Percentiles rank a stretch among this genome's conserved stretches.
These are phyloP conservation scores for Watsonalla binaria DNA, from an alignment of 2,888 invertebrate genomes.

Conservation along the genomic window DNA sequence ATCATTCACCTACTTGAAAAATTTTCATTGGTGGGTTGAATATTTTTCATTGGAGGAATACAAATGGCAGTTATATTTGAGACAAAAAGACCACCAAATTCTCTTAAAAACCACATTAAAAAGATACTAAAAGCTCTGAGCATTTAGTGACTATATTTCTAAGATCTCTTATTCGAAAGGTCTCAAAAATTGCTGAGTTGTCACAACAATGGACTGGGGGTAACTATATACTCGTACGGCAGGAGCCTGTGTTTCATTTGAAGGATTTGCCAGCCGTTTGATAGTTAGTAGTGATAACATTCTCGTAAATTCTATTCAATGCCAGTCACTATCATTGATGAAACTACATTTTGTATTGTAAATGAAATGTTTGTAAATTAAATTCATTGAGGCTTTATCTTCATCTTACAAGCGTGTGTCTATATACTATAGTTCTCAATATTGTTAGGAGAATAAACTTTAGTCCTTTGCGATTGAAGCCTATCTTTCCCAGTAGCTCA, in stretches of 20 bases:
- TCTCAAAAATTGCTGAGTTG: constrained; percentile 52
- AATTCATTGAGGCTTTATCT: neutral
- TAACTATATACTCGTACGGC: constrained; percentile 35
- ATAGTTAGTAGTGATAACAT: constrained; percentile 38
- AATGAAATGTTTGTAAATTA: neutral
- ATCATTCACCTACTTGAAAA: constrained; percentile 43
- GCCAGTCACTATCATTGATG: constrained; percentile 28
- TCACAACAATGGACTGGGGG: constrained; percentile 38
- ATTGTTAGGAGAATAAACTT: neutral
- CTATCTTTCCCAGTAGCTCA: constrained; percentile 19
- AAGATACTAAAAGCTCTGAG: constrained; percentile 23
- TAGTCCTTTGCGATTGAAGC: constrained; percentile 7
- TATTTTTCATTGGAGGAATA: constrained; percentile 15
- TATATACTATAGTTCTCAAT: neutral
- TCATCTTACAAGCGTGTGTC: neutral
- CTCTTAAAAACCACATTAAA: constrained; percentile 7
- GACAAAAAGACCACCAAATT: constrained; percentile 41
- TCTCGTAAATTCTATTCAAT: constrained; percentile 45
- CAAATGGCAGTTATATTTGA: constrained; percentile 41
- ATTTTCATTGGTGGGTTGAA: constrained; percentile 22
- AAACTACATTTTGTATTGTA: constrained; percentile 17
- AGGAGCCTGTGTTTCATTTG: constrained; percentile 30
- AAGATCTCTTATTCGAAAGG: constrained; percentile 42
- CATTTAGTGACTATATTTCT: constrained; percentile 37
- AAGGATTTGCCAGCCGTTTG: constrained; percentile 35